Percentiles rank a stretch among this genome's conserved stretches.
Evolutionary conservation across 2,888 invertebrate genomes (phyloP).

Genomic region (Sepiola atlantica): DNA sequence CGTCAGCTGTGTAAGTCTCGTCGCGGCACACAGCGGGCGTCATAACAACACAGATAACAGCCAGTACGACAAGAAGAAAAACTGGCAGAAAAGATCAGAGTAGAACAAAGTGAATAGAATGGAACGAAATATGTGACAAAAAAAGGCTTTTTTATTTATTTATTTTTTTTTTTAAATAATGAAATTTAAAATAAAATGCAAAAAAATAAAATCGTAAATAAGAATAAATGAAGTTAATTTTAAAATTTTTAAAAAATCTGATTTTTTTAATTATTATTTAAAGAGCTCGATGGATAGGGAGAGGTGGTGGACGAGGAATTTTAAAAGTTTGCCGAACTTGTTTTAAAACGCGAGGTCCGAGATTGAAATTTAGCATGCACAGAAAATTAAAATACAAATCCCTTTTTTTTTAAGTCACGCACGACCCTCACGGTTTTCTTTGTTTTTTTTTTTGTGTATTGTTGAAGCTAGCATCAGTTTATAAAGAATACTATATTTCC

Average conservation of each 20-base stretch:
- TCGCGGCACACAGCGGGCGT: not conserved
- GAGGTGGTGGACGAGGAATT: not conserved
- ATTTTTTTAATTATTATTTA: not conserved
- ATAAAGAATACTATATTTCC: not conserved
- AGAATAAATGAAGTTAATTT: not conserved
- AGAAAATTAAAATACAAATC: not conserved
- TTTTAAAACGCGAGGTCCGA: not conserved
- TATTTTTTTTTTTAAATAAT: not conserved
- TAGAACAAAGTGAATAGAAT: not conserved
- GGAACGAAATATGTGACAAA: not conserved
- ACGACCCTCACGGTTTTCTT: not conserved
- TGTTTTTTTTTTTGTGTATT: too few species aligned
- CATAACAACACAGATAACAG: not conserved
- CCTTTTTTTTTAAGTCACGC: not conserved
- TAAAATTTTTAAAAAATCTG: not conserved
- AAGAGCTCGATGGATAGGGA: not conserved
- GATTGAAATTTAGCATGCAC: not conserved
- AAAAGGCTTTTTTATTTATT: too few species aligned
- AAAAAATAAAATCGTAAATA: not conserved
- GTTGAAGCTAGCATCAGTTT: not conserved
- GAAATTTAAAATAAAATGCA: not conserved
- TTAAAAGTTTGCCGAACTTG: slow-evolving; percentile 2
- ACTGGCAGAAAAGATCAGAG: not conserved
- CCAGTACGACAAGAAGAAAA: slow-evolving; percentile 24
- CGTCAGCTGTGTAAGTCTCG: not conserved